Conservation (phyloP, 2,888 invertebrate genomes). For the Pocota personata region DNA sequence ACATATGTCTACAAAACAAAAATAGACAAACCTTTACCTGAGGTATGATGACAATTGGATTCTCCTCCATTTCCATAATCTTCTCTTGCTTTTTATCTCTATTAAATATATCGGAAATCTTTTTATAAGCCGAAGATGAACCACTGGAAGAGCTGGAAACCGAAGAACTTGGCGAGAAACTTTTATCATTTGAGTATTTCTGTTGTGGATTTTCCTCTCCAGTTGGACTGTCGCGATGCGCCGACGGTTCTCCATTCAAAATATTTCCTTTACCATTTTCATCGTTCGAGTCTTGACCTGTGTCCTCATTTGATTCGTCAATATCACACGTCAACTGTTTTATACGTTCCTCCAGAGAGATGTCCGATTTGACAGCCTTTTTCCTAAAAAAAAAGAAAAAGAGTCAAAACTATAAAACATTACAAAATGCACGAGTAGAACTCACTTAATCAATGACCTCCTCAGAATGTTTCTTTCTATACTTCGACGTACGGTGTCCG, state of each 20-base stretch:
- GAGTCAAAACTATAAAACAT: neutral
- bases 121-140: slow-evolving; percentile 86
- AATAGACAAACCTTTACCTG: slow-evolving; percentile 77
- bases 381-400: slow-evolving; percentile 77
- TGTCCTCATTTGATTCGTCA: slow-evolving; percentile 85
- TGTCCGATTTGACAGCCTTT: slow-evolving; percentile 84
- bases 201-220: slow-evolving; percentile 85
- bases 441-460: slow-evolving; percentile 90
- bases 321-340: slow-evolving; percentile 93
- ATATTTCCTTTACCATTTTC: slow-evolving; percentile 75
- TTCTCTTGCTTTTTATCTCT: slow-evolving; percentile 82
- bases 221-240: slow-evolving; percentile 86
- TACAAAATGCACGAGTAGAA: slow-evolving; percentile 66
- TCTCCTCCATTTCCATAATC: slow-evolving; percentile 82
- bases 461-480: slow-evolving; percentile 93
- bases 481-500: slow-evolving; percentile 88
- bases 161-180: slow-evolving; percentile 85
- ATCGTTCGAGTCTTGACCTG: slow-evolving; percentile 74
- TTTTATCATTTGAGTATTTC: slow-evolving; percentile 84
- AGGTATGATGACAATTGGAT: slow-evolving; percentile 83
- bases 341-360: slow-evolving; percentile 93
- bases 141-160: slow-evolving; percentile 85
- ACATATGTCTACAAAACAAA: too few species aligned
- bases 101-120: slow-evolving; percentile 83
- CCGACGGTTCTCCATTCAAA: slow-evolving; percentile 80